phyloP scores from a whole-genome alignment of 2,113 vertebrate genomes.

The Cyanocitta stelleri region DNA sequence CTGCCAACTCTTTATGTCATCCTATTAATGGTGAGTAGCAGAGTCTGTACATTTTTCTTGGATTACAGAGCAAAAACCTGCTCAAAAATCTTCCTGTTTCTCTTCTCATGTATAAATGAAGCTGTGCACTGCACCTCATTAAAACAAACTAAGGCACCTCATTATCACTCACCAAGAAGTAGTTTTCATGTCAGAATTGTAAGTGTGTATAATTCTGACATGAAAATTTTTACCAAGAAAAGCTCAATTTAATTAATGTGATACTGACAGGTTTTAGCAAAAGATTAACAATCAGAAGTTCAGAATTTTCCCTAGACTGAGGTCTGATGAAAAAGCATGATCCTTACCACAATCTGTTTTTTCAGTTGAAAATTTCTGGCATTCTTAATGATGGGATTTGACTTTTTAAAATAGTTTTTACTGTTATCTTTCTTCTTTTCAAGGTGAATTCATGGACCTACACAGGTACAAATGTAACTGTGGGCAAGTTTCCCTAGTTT shows the following conservation, averaged over 20 bases:
- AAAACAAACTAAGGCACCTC: slow-evolving; percentile 47
- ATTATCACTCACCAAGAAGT: slow-evolving; percentile 38
- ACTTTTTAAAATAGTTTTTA: neutral
- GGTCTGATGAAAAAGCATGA: neutral
- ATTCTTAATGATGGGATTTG: neutral
- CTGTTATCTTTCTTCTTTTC: neutral
- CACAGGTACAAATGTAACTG: neutral
- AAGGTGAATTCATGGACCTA: neutral
- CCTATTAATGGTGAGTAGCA: slow-evolving; percentile 46
- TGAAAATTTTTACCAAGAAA: neutral
- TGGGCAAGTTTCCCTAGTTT: neutral
- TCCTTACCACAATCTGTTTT: neutral
- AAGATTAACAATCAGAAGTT: slow-evolving; percentile 44
- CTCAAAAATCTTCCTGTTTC: slow-evolving; percentile 63
- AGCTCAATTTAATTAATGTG: slow-evolving; percentile 26
- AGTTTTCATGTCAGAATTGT: slow-evolving; percentile 32
- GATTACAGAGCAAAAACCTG: slow-evolving; percentile 59
- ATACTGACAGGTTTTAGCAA: slow-evolving; percentile 17
- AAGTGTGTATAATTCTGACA: slow-evolving; percentile 24
- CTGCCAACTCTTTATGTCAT: slow-evolving; percentile 63
- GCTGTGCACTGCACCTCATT: slow-evolving; percentile 38
- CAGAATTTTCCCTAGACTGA: neutral
- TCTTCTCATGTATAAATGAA: slow-evolving; percentile 28
- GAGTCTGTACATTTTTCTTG: slow-evolving; percentile 46
- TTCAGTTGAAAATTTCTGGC: neutral